A percentile compares a stretch with the other conserved stretches of the same genome.
Conservation (phyloP, 2,113 vertebrate species). For the Siniperca knerii region DNA sequence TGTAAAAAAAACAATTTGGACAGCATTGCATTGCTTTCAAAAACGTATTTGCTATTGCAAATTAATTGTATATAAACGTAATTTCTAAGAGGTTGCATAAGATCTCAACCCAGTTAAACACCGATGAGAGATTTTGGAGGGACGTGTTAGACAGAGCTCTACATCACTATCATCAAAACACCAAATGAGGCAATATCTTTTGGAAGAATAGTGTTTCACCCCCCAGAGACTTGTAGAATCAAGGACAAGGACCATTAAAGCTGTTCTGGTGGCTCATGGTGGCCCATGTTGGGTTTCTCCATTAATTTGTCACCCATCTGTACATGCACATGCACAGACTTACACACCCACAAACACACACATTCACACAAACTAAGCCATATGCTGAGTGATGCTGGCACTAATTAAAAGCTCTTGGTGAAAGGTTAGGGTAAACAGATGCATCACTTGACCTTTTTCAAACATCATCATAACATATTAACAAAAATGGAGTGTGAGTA, state of each 20-base stretch:
- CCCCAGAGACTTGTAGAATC: neutral
- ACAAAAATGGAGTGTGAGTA: constrained; percentile 47
- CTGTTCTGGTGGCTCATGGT: neutral
- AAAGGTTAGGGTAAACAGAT: constrained; percentile 69
- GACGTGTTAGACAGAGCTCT: neutral
- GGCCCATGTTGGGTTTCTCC: neutral
- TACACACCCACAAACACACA: constrained; percentile 17
- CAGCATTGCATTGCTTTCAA: neutral
- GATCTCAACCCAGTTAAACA: neutral
- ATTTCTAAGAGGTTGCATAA: neutral
- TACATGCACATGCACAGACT: neutral
- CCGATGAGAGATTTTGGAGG: neutral
- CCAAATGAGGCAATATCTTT: neutral
- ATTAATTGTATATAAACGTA: too few species aligned
- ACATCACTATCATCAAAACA: neutral
- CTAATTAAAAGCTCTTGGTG: constrained; percentile 71
- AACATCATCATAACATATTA: constrained; percentile 65
- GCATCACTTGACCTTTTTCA: constrained; percentile 71
- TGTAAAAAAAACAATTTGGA: neutral
- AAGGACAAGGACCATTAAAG: neutral
- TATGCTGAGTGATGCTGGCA: constrained; percentile 58
- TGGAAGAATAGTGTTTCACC: neutral
- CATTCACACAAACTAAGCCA: constrained; percentile 40
- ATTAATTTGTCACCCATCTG: constrained; percentile 30
- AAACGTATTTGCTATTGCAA: neutral